Conservation (phyloP, 2,888 invertebrate genomes). For the Molanna angustata region DNA sequence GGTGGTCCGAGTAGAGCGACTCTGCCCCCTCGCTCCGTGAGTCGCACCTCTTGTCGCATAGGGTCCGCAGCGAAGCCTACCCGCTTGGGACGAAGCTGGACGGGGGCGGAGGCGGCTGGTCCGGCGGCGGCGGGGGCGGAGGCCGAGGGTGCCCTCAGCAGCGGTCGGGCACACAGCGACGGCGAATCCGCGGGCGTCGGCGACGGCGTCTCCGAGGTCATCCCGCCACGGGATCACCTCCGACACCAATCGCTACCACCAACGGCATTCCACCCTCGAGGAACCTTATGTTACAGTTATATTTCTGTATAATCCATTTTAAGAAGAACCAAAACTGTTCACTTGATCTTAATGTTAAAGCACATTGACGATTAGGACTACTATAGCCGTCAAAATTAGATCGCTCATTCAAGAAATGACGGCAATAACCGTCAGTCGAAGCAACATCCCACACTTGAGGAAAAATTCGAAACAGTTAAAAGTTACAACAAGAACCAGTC, state of each 20-base stretch:
- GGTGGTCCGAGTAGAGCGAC: constrained; percentile 28
- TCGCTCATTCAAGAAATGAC: too few species aligned
- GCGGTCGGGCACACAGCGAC: constrained; percentile 38
- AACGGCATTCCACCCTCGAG: too few species aligned
- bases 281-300: too few species aligned
- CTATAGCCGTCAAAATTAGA: too few species aligned
- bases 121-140: constrained; percentile 7
- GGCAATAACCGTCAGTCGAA: too few species aligned
- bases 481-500: too few species aligned
- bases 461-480: too few species aligned
- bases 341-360: too few species aligned
- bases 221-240: constrained; percentile 7
- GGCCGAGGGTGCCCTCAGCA: constrained; percentile 30
- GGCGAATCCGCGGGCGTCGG: constrained; percentile 40
- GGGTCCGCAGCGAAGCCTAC: constrained; percentile 28
- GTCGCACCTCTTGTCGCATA: constrained; percentile 25
- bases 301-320: too few species aligned
- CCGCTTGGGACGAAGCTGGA: constrained; percentile 15
- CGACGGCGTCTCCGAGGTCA: constrained; percentile 39
- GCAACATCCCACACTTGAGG: too few species aligned
- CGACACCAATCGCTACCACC: background rate
- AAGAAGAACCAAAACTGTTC: too few species aligned
- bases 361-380: too few species aligned
- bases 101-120: constrained; percentile 7
- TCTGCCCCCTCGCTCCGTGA: constrained; percentile 28